phyloP scores from a whole-genome alignment of 2,113 vertebrate species.

The Tenrec ecaudatus region DNA sequence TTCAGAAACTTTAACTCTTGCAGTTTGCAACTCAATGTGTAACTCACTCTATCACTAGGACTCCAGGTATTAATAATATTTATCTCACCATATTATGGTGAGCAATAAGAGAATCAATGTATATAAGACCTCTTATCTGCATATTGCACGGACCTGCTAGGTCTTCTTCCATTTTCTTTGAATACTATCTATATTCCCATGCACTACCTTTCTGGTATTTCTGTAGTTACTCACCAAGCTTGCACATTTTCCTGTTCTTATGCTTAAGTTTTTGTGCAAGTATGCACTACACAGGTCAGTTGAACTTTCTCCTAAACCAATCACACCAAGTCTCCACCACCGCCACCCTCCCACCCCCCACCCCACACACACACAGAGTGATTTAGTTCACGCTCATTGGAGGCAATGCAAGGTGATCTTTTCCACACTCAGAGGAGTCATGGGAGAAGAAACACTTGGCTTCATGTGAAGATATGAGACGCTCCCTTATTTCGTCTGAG shows the following conservation, averaged over 20 bases:
- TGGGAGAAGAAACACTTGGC: constrained; percentile 47
- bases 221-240: neutral
- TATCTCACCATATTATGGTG: neutral
- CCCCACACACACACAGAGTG: neutral
- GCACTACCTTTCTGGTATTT: neutral
- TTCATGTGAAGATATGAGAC: constrained; percentile 53
- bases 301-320: constrained; percentile 75
- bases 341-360: constrained; percentile 20
- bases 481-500: constrained; percentile 68
- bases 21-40: neutral
- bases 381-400: constrained; percentile 59
- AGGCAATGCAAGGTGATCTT: constrained; percentile 65
- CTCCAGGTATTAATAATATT: neutral
- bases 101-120: neutral
- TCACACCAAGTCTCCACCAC: neutral
- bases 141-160: neutral
- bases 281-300: constrained; percentile 64
- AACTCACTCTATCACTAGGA: neutral
- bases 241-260: neutral
- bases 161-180: neutral
- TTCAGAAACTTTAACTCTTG: too few relatives aligned
- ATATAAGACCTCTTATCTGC: neutral
- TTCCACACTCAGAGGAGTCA: constrained; percentile 61
- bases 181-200: neutral
- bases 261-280: constrained; percentile 63